These are phyloP conservation scores for Petrocephalus schoutedeni DNA, from an alignment of 2,797 vertebrate genomes.

Conservation along the genomic window DNA sequence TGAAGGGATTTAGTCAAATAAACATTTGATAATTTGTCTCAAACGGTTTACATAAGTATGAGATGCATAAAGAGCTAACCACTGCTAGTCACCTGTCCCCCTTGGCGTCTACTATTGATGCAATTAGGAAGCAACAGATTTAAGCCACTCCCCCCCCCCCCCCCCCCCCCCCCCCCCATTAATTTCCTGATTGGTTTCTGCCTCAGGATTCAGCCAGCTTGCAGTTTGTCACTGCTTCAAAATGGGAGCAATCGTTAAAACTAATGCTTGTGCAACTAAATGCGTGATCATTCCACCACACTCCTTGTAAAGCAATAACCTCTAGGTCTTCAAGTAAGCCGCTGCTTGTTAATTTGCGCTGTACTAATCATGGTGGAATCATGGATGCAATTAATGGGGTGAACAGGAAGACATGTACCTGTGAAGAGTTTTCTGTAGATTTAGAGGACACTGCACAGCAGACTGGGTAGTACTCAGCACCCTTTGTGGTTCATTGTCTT, in stretches of 20 bases:
- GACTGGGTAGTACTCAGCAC: not conserved
- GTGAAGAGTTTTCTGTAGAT: not conserved
- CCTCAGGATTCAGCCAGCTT: slow-evolving; percentile 75
- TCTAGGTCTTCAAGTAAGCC: slow-evolving; percentile 71
- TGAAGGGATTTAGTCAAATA: not conserved
- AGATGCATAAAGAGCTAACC: slow-evolving; percentile 21
- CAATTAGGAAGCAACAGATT: slow-evolving; percentile 74
- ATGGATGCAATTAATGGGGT: slow-evolving; percentile 82
- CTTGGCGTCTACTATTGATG: slow-evolving; percentile 60
- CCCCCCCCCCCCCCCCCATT: slow-evolving; percentile 99
- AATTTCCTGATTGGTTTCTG: slow-evolving; percentile 99
- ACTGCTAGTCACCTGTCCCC: slow-evolving; percentile 46
- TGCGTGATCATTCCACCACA: slow-evolving; percentile 71
- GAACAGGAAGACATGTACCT: slow-evolving; percentile 46
- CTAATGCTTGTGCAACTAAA: slow-evolving; percentile 99
- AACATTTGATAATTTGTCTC: not conserved
- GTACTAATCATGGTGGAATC: slow-evolving; percentile 87
- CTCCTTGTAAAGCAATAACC: slow-evolving; percentile 77
- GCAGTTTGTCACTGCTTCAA: slow-evolving; percentile 97
- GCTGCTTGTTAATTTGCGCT: slow-evolving; percentile 77
- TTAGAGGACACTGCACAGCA: not conserved
- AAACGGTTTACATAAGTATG: slow-evolving; percentile 52
- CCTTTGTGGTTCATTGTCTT: not conserved
- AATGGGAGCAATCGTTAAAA: slow-evolving; percentile 89
- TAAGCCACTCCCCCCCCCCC: slow-evolving; percentile 97